Evolutionary conservation across 1,140 invertebrate genomes (phyloP), one percentile per base, ranked within the genome.

Genomic region (Chironomus tepperi): DNA sequence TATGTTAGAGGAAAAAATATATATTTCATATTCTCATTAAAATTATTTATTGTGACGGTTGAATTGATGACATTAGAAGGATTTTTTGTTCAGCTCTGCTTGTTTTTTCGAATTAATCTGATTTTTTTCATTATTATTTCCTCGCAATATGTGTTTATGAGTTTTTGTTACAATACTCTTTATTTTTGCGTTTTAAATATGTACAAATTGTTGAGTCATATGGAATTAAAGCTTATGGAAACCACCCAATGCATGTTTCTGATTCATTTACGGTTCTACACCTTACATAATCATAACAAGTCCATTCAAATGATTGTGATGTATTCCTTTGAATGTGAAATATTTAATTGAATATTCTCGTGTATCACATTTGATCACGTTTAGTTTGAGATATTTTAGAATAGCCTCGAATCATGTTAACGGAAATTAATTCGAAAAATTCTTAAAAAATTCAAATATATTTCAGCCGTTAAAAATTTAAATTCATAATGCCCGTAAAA

Each of bases 61-160:
- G 47, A 57, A 57, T 15, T 57, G 47, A 57, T 57, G 47, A 57
- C 47, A 57, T 57, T 57, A 57, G 47, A 57, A 57, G 47, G 47
- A 57, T 57, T 57, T 47, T 47, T 47, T 43, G 8, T 8, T 57
- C 12, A 57, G 12, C 15, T 57, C 12, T 10, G 43, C 15, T 9
- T 57, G 12, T 57, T 57, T 57, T 15, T n/a, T 57, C 47, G 47
- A 15, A 12, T n/a, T 57, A n/a, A 12, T n/a, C 12, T 15, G 12
- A 57, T 12, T 57, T 57, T n/a, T 57, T 57, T 9, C 43, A n/a
- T n/a, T 34, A 34, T 34, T 34, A 34, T 8, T 57, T 47, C n/a
- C 47, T 57, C 47, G 12, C 47, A 34, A 34, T 34, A 34, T 34
- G 24, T 34, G 5, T 34, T 34, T 34, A 34, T 34, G 24, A 34